phyloP scores from a whole-genome alignment of 2,113 vertebrate species.

The Genyomyrus donnyi region DNA sequence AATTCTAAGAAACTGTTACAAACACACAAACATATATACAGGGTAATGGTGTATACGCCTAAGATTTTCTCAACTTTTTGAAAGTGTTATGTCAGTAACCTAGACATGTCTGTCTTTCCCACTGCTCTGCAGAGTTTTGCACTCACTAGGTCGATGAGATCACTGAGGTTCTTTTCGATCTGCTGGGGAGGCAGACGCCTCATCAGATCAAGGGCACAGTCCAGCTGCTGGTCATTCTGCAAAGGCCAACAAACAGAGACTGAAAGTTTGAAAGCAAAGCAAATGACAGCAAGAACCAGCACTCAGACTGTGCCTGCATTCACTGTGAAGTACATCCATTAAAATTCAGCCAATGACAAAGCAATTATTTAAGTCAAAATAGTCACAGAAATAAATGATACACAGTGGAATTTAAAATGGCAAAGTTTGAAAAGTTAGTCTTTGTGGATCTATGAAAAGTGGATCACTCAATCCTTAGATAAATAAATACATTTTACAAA shows the following conservation, averaged over 20 bases:
- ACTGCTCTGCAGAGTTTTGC: not conserved
- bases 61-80: not conserved
- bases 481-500: not conserved
- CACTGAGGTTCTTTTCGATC: slow-evolving; percentile 98
- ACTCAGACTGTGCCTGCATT: not conserved
- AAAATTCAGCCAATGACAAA: not conserved
- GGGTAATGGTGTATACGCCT: not conserved
- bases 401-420: not conserved
- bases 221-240: slow-evolving; percentile 94
- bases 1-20: not conserved
- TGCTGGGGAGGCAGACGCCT: slow-evolving; percentile 98
- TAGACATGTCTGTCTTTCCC: not conserved
- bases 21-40: not conserved
- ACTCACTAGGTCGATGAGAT: slow-evolving; percentile 96
- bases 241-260: slow-evolving; percentile 34
- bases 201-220: slow-evolving; percentile 99
- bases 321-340: not conserved
- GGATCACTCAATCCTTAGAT: not conserved
- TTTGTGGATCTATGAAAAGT: not conserved
- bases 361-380: not conserved
- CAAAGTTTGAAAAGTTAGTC: not conserved
- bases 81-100: not conserved
- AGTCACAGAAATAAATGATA: not conserved
- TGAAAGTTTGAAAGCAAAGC: not conserved
- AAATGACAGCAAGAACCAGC: not conserved